phyloP scores from a whole-genome alignment of 2,888 invertebrate genomes.

The Muschampia plurimacula region DNA sequence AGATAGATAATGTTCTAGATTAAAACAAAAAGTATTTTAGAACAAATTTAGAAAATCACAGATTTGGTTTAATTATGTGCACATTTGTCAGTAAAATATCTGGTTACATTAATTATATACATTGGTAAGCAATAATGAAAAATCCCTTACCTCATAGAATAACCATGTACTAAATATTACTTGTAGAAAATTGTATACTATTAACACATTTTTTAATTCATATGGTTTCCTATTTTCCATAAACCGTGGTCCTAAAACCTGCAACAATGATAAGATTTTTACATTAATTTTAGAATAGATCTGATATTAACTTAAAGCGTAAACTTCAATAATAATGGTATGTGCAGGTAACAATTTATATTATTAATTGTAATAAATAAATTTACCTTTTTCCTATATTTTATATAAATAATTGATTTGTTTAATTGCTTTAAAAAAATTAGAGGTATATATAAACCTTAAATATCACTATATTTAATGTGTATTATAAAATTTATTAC shows the following conservation, averaged over 20 bases:
- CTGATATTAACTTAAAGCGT: background rate
- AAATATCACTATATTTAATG: too few relatives aligned
- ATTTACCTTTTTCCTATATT: too few relatives aligned
- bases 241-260: constrained; percentile 93
- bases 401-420: too few relatives aligned
- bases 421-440: too few relatives aligned
- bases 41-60: background rate
- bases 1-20: background rate
- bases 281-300: background rate
- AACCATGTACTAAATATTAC: constrained; percentile 96
- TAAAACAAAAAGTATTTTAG: background rate
- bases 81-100: too few relatives aligned
- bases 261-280: constrained; percentile 55
- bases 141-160: constrained; percentile 93
- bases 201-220: constrained; percentile 91
- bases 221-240: constrained; percentile 97
- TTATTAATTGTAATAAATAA: too few relatives aligned
- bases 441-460: too few relatives aligned
- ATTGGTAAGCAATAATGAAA: constrained; percentile 43
- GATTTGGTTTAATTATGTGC: background rate
- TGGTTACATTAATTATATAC: constrained; percentile 41
- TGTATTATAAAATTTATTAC: too few relatives aligned
- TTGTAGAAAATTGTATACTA: constrained; percentile 95
- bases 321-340: too few relatives aligned
- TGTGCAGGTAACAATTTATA: too few relatives aligned